Evolutionary conservation across 2,113 vertebrate species (phyloP).

Genomic region (Eublepharis macularius): DNA sequence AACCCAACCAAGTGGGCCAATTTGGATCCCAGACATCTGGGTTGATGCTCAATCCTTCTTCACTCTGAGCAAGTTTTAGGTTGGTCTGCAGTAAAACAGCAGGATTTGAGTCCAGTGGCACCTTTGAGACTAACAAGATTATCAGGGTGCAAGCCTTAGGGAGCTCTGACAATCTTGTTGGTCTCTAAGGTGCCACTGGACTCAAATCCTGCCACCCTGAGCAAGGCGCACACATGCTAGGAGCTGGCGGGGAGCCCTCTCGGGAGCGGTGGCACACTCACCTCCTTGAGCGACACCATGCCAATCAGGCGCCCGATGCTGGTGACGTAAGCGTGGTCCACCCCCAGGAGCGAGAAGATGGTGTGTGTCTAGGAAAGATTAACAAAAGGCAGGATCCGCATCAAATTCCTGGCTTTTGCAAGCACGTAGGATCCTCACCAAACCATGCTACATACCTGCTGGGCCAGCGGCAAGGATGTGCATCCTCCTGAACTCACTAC

Average conservation of each 20-base stretch:
- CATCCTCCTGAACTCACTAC: not conserved
- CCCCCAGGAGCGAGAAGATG: constrained; percentile 93
- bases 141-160: too few relatives aligned
- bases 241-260: not conserved
- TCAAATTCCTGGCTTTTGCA: not conserved
- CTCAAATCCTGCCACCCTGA: too few relatives aligned
- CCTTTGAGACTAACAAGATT: too few relatives aligned
- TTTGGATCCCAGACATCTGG: not conserved
- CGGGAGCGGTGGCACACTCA: constrained; percentile 56
- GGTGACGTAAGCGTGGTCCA: constrained; percentile 96
- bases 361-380: constrained; percentile 87
- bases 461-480: not conserved
- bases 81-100: too few relatives aligned
- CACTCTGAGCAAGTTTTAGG: not conserved
- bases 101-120: too few relatives aligned
- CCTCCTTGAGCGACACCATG: constrained; percentile 95
- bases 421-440: too few relatives aligned
- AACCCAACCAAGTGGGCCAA: not conserved
- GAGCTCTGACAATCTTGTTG: too few relatives aligned
- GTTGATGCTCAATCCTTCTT: not conserved
- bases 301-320: constrained; percentile 95
- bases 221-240: not conserved
- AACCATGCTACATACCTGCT: not conserved
- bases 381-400: too few relatives aligned
- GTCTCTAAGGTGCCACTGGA: too few relatives aligned